Conservation (phyloP, 2,888 invertebrate species). For the Lycocerus yunnanus region DNA sequence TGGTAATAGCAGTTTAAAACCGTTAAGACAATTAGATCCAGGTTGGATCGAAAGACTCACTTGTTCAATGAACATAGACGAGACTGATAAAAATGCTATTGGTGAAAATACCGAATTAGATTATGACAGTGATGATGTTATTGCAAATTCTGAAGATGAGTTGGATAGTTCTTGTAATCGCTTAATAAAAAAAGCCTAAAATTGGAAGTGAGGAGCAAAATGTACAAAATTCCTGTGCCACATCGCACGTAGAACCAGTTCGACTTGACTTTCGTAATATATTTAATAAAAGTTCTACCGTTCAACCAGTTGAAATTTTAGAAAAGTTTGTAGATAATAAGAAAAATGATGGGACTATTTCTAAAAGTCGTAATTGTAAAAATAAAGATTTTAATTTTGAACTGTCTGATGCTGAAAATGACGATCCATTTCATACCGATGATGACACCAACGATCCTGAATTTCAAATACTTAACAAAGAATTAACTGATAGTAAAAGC, state of each 20-base stretch:
- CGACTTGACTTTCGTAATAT: slow-evolving; percentile 20
- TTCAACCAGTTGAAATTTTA: slow-evolving; percentile 1
- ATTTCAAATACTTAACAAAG: too few relatives aligned
- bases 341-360: too few relatives aligned
- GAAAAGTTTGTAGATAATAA: not conserved
- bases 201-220: not conserved
- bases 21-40: slow-evolving; percentile 56
- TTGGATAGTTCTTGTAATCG: slow-evolving; percentile 29
- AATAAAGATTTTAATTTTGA: not conserved
- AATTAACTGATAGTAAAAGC: not conserved
- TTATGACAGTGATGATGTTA: slow-evolving; percentile 70
- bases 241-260: not conserved
- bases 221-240: not conserved
- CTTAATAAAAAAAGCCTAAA: slow-evolving; percentile 44
- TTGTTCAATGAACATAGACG: slow-evolving; percentile 34
- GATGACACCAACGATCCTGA: slow-evolving; percentile 44
- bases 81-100: slow-evolving; percentile 41
- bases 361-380: not conserved
- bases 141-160: slow-evolving; percentile 56
- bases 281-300: slow-evolving; percentile 3
- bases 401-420: slow-evolving; percentile 38
- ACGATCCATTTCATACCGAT: slow-evolving; percentile 45
- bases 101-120: slow-evolving; percentile 43
- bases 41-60: slow-evolving; percentile 64
- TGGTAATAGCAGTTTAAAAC: slow-evolving; percentile 40